These are phyloP conservation scores for Scaptomyza graminum DNA, from an alignment of 1,140 invertebrate genomes.

Conservation along the genomic window DNA sequence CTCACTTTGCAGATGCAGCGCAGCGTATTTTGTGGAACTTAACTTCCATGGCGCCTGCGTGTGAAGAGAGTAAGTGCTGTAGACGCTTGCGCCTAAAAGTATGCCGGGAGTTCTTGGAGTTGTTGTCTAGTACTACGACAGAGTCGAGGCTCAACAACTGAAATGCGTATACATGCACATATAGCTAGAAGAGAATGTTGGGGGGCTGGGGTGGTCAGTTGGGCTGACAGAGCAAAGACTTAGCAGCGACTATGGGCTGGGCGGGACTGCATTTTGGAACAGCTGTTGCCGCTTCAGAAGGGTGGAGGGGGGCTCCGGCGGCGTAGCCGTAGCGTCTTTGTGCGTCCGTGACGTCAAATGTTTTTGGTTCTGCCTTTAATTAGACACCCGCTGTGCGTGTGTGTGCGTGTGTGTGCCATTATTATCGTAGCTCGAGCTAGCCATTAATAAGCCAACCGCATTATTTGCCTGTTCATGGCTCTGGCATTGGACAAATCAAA, in stretches of 20 bases:
- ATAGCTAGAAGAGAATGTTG: not conserved
- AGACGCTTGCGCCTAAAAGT: conserved; percentile 46
- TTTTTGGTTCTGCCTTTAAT: conserved; percentile 47
- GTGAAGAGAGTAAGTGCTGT: conserved; percentile 13
- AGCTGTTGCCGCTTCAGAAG: conserved; percentile 56
- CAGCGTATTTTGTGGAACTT: conserved; percentile 37
- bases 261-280: conserved; percentile 59
- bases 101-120: conserved; percentile 51
- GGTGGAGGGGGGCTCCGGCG: not conserved
- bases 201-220: not conserved
- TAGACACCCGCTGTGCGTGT: conserved; percentile 48
- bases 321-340: not conserved
- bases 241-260: conserved; percentile 19
- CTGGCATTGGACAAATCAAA: conserved; percentile 41
- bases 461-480: conserved; percentile 68
- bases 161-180: conserved; percentile 54
- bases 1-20: conserved; percentile 57
- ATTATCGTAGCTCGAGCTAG: conserved; percentile 46
- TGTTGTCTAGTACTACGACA: conserved; percentile 9
- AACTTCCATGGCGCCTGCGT: conserved; percentile 29
- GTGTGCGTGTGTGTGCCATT: conserved; percentile 26
- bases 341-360: conserved; percentile 57
- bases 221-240: not conserved
- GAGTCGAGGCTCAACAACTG: conserved; percentile 66
- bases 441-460: conserved; percentile 71